These are phyloP conservation scores for Dendropsophus ebraccatus DNA, from an alignment of 2,113 vertebrate species.

Conservation along the genomic window DNA sequence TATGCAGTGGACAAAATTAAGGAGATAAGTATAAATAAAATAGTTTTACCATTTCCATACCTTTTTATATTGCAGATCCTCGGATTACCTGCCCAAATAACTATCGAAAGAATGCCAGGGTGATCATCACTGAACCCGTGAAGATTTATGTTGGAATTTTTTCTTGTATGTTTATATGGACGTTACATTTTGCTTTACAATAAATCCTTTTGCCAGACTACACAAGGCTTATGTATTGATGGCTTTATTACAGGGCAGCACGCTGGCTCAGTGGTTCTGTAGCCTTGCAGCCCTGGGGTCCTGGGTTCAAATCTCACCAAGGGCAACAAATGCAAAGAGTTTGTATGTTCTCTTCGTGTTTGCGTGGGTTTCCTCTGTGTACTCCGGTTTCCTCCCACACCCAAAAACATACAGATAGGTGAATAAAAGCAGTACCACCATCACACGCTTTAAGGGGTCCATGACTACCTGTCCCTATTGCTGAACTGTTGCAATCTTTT, in stretches of 20 bases:
- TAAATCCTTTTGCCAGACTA: not conserved
- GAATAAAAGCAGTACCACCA: too few species aligned
- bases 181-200: not conserved
- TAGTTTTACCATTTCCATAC: not conserved
- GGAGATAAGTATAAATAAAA: too few species aligned
- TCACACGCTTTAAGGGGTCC: too few species aligned
- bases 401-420: too few species aligned
- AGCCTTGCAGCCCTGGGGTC: too few species aligned
- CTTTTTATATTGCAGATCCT: not conserved
- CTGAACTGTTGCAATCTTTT: not conserved
- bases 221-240: not conserved
- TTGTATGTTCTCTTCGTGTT: too few species aligned
- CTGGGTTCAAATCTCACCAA: too few species aligned
- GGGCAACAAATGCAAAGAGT: too few species aligned
- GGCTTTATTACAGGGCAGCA: not conserved
- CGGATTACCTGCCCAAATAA: conserved; percentile 13
- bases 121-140: not conserved
- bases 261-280: too few species aligned
- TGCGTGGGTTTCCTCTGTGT: too few species aligned
- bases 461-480: not conserved
- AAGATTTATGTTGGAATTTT: not conserved
- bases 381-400: too few species aligned
- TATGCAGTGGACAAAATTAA: too few species aligned
- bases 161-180: conserved; percentile 5
- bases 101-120: not conserved